Evolutionary conservation across 2,113 vertebrate genomes (phyloP).

Genomic region (Macheiramphus alcinus): DNA sequence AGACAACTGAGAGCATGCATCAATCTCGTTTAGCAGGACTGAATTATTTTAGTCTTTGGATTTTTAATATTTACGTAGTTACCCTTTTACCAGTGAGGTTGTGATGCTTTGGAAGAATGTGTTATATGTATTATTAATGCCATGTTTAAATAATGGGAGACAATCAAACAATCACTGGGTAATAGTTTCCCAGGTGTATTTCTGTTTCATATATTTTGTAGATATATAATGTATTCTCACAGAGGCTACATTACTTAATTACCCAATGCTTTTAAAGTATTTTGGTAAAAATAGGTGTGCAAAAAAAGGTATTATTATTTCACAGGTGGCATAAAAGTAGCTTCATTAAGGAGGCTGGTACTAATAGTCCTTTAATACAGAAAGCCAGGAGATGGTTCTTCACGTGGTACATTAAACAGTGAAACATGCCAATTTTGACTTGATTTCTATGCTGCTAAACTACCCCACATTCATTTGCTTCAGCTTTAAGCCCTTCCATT

Average conservation of each 20-base stretch:
- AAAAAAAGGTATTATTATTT: conserved; percentile 40
- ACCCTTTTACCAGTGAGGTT: not conserved
- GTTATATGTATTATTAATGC: not conserved
- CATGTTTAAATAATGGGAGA: conserved; percentile 17
- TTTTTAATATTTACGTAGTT: conserved; percentile 23
- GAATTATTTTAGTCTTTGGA: not conserved
- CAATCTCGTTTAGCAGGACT: not conserved
- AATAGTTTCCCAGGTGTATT: conserved; percentile 6
- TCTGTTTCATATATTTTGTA: not conserved
- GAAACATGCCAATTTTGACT: conserved; percentile 74
- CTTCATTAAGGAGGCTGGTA: conserved; percentile 42
- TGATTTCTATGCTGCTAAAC: conserved; percentile 67
- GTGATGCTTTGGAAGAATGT: not conserved
- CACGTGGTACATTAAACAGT: conserved; percentile 59
- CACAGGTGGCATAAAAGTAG: conserved; percentile 28
- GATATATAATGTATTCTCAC: not conserved
- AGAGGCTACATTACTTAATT: conserved; percentile 19
- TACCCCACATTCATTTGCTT: conserved; percentile 64
- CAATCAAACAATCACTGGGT: conserved; percentile 6
- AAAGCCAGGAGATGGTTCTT: conserved; percentile 62
- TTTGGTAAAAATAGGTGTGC: conserved; percentile 16
- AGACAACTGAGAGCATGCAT: not conserved
- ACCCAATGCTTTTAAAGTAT: not conserved
- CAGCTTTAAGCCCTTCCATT: conserved; percentile 70
- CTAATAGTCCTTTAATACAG: conserved; percentile 60